Conservation (phyloP, 2,888 invertebrate genomes). For the Leucoptera coffeella region DNA sequence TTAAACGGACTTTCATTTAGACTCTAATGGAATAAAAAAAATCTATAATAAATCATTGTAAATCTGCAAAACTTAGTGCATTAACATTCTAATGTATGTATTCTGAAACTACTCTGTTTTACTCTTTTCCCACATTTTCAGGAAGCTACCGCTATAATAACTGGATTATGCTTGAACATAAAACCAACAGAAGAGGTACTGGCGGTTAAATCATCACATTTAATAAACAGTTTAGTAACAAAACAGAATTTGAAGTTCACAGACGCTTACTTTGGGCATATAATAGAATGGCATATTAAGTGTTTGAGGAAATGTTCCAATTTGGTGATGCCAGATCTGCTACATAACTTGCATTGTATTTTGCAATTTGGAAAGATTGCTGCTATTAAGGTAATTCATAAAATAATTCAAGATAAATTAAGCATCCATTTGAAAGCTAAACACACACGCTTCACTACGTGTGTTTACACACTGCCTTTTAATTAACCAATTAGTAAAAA, state of each 20-base stretch:
- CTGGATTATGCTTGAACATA: constrained; percentile 24
- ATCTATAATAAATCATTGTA: too few species aligned
- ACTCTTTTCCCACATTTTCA: constrained; percentile 10
- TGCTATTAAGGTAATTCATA: constrained; percentile 17
- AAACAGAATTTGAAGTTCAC: constrained; percentile 44
- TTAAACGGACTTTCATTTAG: too few species aligned
- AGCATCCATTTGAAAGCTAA: too few species aligned
- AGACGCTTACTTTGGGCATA: constrained; percentile 18
- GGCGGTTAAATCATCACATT: constrained; percentile 51
- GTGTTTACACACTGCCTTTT: too few species aligned
- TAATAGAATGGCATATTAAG: constrained; percentile 34
- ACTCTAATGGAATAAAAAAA: too few species aligned
- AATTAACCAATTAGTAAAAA: too few species aligned
- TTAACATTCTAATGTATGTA: too few species aligned
- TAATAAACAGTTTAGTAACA: constrained; percentile 47
- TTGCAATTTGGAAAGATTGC: constrained; percentile 18
- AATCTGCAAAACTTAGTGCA: too few species aligned
- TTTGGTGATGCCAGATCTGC: constrained; percentile 30
- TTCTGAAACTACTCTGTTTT: background rate
- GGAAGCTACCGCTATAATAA: constrained; percentile 25
- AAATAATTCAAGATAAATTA: background rate
- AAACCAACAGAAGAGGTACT: constrained; percentile 44
- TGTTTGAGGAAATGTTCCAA: constrained; percentile 31
- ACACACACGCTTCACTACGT: too few species aligned
- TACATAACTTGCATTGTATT: constrained; percentile 33